Conservation (phyloP, 1,140 invertebrate genomes). For the Drosophila littoralis region DNA sequence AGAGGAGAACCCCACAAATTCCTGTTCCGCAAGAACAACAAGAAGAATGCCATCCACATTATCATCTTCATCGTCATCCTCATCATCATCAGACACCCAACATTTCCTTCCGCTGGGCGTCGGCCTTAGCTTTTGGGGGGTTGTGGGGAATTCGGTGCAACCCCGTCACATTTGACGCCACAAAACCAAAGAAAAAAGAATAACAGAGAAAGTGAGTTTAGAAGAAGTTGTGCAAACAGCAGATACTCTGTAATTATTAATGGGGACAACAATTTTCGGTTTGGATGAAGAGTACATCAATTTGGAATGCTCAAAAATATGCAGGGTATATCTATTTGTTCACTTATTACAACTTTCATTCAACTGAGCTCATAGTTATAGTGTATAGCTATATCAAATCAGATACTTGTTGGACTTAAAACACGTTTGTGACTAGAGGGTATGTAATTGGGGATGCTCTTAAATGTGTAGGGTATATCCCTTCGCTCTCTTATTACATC, state of each 20-base stretch:
- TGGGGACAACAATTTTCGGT: no score
- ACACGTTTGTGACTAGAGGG: no score
- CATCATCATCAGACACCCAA: conserved; percentile 52
- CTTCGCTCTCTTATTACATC: background rate
- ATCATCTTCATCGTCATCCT: conserved; percentile 56
- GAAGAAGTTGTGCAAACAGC: background rate
- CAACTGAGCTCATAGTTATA: no score
- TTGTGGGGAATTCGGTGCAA: conserved; percentile 8
- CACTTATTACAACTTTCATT: no score
- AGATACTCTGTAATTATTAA: conserved; percentile 10
- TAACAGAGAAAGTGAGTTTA: background rate
- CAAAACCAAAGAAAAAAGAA: conserved; percentile 30
- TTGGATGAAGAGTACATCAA: no score
- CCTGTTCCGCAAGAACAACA: conserved; percentile 47
- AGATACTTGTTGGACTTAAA: no score
- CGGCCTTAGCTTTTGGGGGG: conserved; percentile 17
- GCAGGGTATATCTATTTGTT: no score
- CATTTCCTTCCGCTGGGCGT: conserved; percentile 64
- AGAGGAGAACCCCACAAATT: conserved; percentile 5
- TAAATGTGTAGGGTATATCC: background rate
- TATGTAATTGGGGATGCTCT: no score
- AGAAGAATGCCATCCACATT: conserved; percentile 34
- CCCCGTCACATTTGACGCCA: conserved; percentile 60
- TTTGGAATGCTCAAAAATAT: no score
- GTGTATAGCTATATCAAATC: no score